phyloP scores from a whole-genome alignment of 2,797 vertebrate species.

The Momotus momota region DNA sequence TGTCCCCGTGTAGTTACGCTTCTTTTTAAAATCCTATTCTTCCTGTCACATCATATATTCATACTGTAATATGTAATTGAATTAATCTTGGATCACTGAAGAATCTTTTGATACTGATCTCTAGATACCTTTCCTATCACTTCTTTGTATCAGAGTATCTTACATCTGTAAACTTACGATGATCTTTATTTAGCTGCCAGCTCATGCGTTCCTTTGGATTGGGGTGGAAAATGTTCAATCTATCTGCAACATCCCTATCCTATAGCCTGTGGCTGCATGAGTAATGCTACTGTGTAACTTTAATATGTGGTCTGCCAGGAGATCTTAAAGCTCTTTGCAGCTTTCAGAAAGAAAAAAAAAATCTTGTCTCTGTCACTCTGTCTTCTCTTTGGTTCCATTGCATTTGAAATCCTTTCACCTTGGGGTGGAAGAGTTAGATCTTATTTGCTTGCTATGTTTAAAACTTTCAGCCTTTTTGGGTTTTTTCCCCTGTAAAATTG shows the following conservation, averaged over 20 bases:
- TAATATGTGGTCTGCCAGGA: conserved; percentile 18
- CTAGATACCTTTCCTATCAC: background rate
- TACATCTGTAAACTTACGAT: background rate
- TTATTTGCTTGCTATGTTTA: background rate
- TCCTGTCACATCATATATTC: background rate
- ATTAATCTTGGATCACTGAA: background rate
- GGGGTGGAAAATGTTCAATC: conserved; percentile 14
- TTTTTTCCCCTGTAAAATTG: background rate
- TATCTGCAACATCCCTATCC: background rate
- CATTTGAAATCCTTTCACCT: background rate
- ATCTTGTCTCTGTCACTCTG: background rate
- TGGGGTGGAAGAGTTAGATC: background rate
- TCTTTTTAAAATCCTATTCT: background rate
- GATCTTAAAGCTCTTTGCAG: background rate
- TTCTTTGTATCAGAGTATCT: conserved; percentile 21
- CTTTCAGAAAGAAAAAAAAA: background rate
- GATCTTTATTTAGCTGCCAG: conserved; percentile 17
- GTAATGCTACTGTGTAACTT: background rate
- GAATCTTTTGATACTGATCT: conserved; percentile 21
- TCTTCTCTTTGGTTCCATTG: background rate
- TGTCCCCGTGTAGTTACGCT: background rate
- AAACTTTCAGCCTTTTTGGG: background rate
- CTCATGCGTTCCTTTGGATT: background rate
- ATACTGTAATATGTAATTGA: background rate
- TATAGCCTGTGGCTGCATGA: conserved; percentile 27